Conservation (phyloP, 2,113 vertebrate species). For the Phaethon lepturus region DNA sequence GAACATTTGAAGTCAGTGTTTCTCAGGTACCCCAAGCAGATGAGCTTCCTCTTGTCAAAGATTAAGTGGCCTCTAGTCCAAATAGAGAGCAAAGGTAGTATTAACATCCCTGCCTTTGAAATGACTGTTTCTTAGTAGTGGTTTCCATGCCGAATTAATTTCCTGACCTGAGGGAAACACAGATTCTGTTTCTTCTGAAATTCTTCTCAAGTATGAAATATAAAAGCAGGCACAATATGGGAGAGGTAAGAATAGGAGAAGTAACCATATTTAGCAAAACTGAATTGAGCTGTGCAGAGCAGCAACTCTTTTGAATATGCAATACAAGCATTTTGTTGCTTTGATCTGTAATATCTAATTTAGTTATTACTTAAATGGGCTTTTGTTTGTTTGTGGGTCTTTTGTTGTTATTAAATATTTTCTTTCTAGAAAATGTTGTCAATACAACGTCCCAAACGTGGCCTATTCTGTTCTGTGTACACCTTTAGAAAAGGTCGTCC, state of each 20-base stretch:
- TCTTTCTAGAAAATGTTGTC: neutral
- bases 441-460: neutral
- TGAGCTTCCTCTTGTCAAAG: neutral
- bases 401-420: neutral
- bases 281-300: neutral
- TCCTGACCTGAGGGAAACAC: constrained; percentile 56
- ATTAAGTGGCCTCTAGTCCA: neutral
- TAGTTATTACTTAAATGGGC: neutral
- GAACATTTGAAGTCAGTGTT: neutral
- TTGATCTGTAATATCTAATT: neutral
- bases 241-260: neutral
- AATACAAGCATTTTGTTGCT: neutral
- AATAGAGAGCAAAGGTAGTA: neutral
- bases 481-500: neutral
- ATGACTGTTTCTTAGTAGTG: constrained; percentile 46
- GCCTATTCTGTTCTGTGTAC: neutral
- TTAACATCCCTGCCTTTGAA: constrained; percentile 38
- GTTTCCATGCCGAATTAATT: constrained; percentile 64
- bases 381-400: neutral
- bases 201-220: constrained; percentile 40
- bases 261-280: neutral
- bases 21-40: neutral
- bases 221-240: neutral
- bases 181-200: constrained; percentile 40
- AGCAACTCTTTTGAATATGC: neutral